A percentile compares a stretch with the other conserved stretches of the same genome.
phyloP scores from a whole-genome alignment of 2,888 invertebrate genomes.

The Eupithecia pulchellata region DNA sequence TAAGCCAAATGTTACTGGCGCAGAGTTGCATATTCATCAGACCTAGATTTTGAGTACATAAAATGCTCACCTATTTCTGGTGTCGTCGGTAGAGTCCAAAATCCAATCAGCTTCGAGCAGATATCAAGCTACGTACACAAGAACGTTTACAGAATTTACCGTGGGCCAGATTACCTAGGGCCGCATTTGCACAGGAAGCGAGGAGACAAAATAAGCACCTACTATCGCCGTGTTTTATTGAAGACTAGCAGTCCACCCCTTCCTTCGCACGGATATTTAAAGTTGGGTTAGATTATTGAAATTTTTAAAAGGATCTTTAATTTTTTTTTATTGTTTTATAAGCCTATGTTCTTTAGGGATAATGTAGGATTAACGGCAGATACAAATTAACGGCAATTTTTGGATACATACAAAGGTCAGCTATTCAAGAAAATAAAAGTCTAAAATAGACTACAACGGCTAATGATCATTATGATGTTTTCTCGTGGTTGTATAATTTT shows the following conservation, averaged over 20 bases:
- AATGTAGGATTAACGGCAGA: no score
- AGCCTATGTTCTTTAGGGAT: no score
- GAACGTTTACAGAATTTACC: constrained; percentile 33
- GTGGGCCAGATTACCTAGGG: constrained; percentile 30
- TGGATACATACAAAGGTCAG: no score
- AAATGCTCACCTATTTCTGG: not conserved
- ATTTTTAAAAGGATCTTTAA: no score
- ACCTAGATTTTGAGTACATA: not conserved
- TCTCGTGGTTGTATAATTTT: not conserved
- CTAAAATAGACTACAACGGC: no score
- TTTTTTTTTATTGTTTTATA: no score
- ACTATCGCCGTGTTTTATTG: not conserved
- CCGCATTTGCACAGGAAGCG: constrained; percentile 10
- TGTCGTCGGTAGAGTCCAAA: constrained; percentile 17
- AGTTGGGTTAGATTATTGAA: no score
- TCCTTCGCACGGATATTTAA: no score
- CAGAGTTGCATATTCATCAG: not conserved
- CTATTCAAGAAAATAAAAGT: no score
- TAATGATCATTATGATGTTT: not conserved
- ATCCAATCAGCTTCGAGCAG: constrained; percentile 31
- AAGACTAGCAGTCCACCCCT: no score
- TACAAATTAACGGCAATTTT: no score
- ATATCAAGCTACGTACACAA: constrained; percentile 33
- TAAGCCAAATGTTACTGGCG: not conserved
- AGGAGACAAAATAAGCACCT: not conserved